Conservation (phyloP, 2,797 vertebrate species). For the Sebastes cheni region DNA sequence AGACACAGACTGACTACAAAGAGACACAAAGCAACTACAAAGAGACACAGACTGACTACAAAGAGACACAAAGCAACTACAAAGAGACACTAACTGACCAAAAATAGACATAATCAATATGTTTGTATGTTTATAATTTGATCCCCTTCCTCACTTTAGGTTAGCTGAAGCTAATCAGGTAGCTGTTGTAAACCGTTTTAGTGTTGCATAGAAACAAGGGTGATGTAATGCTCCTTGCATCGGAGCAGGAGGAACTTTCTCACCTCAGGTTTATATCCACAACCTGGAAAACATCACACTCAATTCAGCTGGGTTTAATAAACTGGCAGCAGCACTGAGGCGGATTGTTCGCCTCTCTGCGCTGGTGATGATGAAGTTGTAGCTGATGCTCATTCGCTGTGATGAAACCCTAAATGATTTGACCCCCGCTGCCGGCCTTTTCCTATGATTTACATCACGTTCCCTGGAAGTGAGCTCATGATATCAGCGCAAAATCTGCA, state of each 20-base stretch:
- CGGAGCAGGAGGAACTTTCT: slow-evolving; percentile 27
- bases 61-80: too few relatives aligned
- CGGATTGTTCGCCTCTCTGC: slow-evolving; percentile 14
- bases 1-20: fast-evolving
- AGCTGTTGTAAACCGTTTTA: slow-evolving; percentile 8
- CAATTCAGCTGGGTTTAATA: slow-evolving; percentile 37
- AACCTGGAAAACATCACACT: slow-evolving; percentile 54
- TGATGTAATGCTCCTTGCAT: slow-evolving; percentile 1
- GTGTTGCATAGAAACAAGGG: not conserved
- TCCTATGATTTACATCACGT: slow-evolving; percentile 59
- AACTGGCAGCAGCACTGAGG: slow-evolving; percentile 25
- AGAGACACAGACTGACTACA: too few relatives aligned
- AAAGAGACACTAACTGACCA: too few relatives aligned
- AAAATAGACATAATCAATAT: too few relatives aligned
- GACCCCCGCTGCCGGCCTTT: slow-evolving; percentile 50
- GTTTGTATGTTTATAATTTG: not conserved
- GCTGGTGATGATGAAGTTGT: slow-evolving; percentile 46
- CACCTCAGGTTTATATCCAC: slow-evolving; percentile 41
- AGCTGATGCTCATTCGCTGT: slow-evolving; percentile 34
- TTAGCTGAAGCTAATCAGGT: slow-evolving; percentile 16
- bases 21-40: too few relatives aligned
- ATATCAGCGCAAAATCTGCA: slow-evolving; percentile 70
- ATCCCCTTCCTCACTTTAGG: not conserved
- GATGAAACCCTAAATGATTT: slow-evolving; percentile 71
- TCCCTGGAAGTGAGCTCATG: slow-evolving; percentile 51